Conservation (phyloP, 2,797 vertebrate species). For the Morus bassanus region DNA sequence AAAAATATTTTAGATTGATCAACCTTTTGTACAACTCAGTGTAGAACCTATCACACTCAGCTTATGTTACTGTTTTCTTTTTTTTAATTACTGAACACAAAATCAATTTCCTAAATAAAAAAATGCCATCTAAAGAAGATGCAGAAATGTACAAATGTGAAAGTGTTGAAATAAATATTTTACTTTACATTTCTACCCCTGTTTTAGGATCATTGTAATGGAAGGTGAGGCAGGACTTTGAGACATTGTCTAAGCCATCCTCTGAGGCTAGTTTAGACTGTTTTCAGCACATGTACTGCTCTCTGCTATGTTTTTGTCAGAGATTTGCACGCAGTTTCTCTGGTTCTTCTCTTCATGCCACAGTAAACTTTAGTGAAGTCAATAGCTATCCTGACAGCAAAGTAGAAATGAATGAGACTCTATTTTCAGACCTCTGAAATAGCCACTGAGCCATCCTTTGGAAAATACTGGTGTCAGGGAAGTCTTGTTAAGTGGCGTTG, state of each 20-base stretch:
- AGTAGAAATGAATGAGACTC: background rate
- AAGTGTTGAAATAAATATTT: background rate
- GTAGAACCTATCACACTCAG: background rate
- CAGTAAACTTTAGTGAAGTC: conserved; percentile 7
- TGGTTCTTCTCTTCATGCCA: background rate
- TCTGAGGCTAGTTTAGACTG: background rate
- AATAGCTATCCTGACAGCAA: background rate
- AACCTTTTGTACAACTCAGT: background rate
- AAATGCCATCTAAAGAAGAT: background rate
- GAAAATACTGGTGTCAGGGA: background rate
- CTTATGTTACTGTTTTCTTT: background rate
- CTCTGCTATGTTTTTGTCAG: background rate
- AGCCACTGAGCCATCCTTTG: background rate
- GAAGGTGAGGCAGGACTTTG: background rate
- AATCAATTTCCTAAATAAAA: background rate
- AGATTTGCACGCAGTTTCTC: background rate
- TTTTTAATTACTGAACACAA: background rate
- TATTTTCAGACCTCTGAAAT: conserved; percentile 26
- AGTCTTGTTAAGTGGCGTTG: background rate
- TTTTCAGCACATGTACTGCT: background rate
- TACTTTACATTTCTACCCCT: background rate
- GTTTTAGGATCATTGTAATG: background rate
- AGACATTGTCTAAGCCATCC: background rate
- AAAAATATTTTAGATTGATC: background rate
- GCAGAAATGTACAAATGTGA: background rate